phyloP scores from a whole-genome alignment of 2,113 vertebrate genomes.

The human (Homo sapiens) region DNA sequence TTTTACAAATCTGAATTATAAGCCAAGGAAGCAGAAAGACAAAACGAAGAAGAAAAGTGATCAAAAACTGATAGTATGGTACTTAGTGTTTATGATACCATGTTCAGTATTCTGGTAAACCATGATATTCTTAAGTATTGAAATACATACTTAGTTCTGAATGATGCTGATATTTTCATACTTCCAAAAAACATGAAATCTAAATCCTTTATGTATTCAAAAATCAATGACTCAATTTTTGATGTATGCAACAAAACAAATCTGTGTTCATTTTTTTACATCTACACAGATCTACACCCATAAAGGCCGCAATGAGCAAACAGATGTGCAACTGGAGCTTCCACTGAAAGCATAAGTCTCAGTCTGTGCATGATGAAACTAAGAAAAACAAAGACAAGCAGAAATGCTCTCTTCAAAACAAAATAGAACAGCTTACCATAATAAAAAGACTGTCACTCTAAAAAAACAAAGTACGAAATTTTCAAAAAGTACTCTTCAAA shows the following conservation, averaged over 20 bases:
- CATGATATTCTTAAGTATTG: neutral
- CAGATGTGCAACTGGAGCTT: neutral
- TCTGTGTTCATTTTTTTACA: neutral
- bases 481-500: neutral
- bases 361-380: neutral
- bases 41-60: neutral
- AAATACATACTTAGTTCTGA: neutral
- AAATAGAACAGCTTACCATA: neutral
- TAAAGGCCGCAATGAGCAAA: neutral
- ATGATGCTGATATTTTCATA: neutral
- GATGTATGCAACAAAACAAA: neutral
- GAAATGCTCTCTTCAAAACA: constrained; percentile 19
- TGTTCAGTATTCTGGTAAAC: neutral
- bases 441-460: neutral
- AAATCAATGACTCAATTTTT: neutral
- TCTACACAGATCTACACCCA: neutral
- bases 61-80: neutral
- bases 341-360: neutral
- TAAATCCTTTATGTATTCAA: neutral
- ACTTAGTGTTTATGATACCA: neutral
- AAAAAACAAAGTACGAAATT: neutral
- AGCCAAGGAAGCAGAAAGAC: neutral
- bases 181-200: neutral
- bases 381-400: neutral
- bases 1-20: neutral